These are phyloP conservation scores for Brotula barbata DNA, from an alignment of 2,797 vertebrate species.

Conservation along the genomic window DNA sequence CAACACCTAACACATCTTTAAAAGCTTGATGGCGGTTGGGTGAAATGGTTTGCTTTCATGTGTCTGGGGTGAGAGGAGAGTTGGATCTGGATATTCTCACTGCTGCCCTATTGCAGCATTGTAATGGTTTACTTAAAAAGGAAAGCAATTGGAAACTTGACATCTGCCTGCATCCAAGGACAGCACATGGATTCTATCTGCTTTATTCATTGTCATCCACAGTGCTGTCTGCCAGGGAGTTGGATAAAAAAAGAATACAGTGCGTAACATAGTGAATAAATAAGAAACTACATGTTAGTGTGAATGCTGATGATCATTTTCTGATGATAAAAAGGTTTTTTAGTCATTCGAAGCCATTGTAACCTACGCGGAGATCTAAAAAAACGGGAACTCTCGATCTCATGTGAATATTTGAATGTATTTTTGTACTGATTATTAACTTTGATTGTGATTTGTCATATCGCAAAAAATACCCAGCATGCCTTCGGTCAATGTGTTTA, in stretches of 20 bases:
- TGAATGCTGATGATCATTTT: too few relatives aligned
- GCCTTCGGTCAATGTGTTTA: too few relatives aligned
- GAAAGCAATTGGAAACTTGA: slow-evolving; percentile 63
- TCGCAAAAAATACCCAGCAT: too few relatives aligned
- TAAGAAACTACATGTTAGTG: background rate
- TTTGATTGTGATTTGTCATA: background rate
- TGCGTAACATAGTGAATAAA: background rate
- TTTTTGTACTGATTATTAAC: too few relatives aligned
- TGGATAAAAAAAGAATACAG: slow-evolving; percentile 9
- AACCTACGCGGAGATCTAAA: too few relatives aligned
- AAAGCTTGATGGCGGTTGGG: slow-evolving; percentile 14
- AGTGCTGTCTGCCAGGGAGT: slow-evolving; percentile 9
- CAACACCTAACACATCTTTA: slow-evolving; percentile 15
- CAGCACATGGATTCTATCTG: slow-evolving; percentile 35
- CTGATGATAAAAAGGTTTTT: too few relatives aligned
- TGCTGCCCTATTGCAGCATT: slow-evolving; percentile 37
- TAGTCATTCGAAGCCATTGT: too few relatives aligned
- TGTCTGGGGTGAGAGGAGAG: slow-evolving; percentile 52
- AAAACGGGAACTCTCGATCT: too few relatives aligned
- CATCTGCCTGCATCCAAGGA: slow-evolving; percentile 49
- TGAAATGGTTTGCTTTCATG: slow-evolving; percentile 39
- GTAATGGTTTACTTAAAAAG: slow-evolving; percentile 76
- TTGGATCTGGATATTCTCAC: slow-evolving; percentile 64
- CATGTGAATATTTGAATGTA: too few relatives aligned
- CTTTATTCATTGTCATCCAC: slow-evolving; percentile 23